Conservation (phyloP, 2,113 vertebrate genomes). For the Callionymus lyra region DNA sequence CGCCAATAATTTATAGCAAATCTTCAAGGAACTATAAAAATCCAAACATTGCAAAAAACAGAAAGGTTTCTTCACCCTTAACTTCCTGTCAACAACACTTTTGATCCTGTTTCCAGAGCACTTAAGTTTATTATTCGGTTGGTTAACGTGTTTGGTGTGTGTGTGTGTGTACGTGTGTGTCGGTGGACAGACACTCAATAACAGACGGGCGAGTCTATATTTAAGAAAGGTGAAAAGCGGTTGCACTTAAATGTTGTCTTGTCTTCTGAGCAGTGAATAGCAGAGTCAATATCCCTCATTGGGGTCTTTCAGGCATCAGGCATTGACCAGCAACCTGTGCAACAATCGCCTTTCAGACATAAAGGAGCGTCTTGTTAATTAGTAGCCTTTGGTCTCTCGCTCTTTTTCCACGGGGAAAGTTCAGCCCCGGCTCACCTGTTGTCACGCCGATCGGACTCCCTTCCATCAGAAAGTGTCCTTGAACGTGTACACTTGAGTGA, state of each 20-base stretch:
- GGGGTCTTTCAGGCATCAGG: conserved; percentile 67
- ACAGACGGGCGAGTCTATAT: conserved; percentile 43
- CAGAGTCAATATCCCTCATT: conserved; percentile 60
- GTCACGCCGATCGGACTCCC: conserved; percentile 29
- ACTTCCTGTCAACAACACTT: too few species aligned
- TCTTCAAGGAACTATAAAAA: too few species aligned
- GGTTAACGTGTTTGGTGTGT: too few species aligned
- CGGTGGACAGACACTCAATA: conserved; percentile 41
- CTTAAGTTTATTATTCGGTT: too few species aligned
- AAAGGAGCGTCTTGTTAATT: conserved; percentile 52
- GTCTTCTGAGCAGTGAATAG: conserved; percentile 57
- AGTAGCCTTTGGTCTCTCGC: conserved; percentile 46
- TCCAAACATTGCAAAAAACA: too few species aligned
- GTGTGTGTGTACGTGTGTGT: too few species aligned
- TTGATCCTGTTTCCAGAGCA: too few species aligned
- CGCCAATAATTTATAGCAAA: too few species aligned
- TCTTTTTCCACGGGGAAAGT: conserved; percentile 33
- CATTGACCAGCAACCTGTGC: conserved; percentile 68
- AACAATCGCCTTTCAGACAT: conserved; percentile 68
- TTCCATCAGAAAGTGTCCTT: conserved; percentile 29
- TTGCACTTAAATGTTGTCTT: conserved; percentile 56
- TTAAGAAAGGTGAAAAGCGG: conserved; percentile 37
- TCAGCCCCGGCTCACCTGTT: conserved; percentile 32
- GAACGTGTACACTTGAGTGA: conserved; percentile 43
- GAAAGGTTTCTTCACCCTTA: too few species aligned